phyloP scores from a whole-genome alignment of 2,113 vertebrate genomes.

The Spermophilus dauricus region DNA sequence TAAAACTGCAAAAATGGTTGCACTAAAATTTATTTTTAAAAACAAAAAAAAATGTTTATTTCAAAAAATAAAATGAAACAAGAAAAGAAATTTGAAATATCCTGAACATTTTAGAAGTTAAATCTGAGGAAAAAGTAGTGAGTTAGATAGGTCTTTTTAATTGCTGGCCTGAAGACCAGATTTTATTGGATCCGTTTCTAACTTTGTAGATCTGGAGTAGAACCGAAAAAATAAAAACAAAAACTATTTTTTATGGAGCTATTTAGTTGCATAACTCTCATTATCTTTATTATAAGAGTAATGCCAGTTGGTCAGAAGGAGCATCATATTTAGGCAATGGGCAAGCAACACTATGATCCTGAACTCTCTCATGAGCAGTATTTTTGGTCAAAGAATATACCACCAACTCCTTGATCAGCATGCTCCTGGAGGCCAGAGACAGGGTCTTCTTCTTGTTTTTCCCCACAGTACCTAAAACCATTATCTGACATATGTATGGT shows the following conservation, averaged over 20 bases:
- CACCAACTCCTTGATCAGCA: background rate
- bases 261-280: background rate
- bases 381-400: slow-evolving; percentile 9
- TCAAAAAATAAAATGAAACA: slow-evolving; percentile 33
- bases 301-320: background rate
- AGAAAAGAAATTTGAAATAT: background rate
- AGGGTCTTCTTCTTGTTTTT: background rate
- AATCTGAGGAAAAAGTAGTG: background rate
- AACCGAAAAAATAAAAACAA: background rate
- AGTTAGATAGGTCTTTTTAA: background rate
- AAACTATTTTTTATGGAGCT: background rate
- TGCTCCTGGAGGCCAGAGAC: background rate
- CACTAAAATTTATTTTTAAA: background rate
- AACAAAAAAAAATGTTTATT: background rate
- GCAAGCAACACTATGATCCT: background rate
- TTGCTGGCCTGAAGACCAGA: background rate
- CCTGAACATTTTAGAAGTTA: slow-evolving; percentile 37
- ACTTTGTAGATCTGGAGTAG: background rate
- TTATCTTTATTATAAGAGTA: slow-evolving; percentile 3
- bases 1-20: background rate
- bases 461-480: background rate
- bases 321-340: background rate
- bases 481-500: background rate
- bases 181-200: background rate
- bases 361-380: background rate